Evolutionary conservation across 2,888 invertebrate genomes (phyloP), one percentile per base, ranked within the genome.

Genomic region (Fragum sueziense): DNA sequence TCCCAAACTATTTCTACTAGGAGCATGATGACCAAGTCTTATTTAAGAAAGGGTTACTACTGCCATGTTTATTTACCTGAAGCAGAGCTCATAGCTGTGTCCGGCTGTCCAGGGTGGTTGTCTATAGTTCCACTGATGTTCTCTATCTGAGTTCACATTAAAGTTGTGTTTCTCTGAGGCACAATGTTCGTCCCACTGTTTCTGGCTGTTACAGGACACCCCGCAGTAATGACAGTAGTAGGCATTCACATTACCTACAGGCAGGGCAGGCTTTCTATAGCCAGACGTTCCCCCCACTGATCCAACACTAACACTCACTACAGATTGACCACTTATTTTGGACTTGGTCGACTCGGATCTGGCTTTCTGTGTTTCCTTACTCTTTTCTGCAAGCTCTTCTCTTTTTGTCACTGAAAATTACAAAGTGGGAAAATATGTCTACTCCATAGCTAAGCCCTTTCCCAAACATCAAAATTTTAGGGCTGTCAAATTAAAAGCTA

Each of bases 81-180:
- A 47, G 85, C 92, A 92, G 7, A 92, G 85, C 59, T 85, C 84
- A 69, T 89, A 91, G 65, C 74, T 80, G 17, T 83, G 80, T 3
- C 80, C 86, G 3, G 79, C 69, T 1, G 88, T 80, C 92, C 91
- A 91, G 1, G 92, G 91, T 27, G 92, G 92, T 70, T 91, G 91
- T 41, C 92, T 80, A 85, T 86, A 91, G 82, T 92, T 93, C 92
- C 92, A 93, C 87, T 91, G 91, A 69, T 90, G 91, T 59, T 92
- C 92, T 34, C 87, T 88, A 80, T 92, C 92, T 0, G 89, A 90
- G 84, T 90, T 90, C 14, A 92, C 89, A 72, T 92, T 92, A 72
- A 88, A 87, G 69, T 80, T 89, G 83, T 93, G 93, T 65, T 87
- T 87, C 62, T 87, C 88, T 0, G 91, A 90, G 25, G 90, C 89